Conservation (phyloP, 2,797 vertebrate species). For the Poeciliopsis presidionis region DNA sequence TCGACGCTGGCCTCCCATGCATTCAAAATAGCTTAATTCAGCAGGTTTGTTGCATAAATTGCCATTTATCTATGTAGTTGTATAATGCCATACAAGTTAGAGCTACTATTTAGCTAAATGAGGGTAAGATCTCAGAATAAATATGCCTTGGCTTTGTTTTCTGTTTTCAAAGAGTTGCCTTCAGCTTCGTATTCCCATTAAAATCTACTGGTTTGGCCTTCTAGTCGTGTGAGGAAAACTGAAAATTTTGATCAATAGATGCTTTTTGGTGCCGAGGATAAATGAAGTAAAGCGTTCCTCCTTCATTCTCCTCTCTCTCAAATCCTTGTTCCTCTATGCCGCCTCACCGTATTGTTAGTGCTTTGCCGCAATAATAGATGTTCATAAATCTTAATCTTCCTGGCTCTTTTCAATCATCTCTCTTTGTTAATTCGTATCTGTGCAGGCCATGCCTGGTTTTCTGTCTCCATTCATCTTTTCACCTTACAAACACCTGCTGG, state of each 20-base stretch:
- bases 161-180: slow-evolving; percentile 12
- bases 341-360: slow-evolving; percentile 21
- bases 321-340: not conserved
- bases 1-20: slow-evolving; percentile 67
- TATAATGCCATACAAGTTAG: slow-evolving; percentile 54
- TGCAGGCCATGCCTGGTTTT: slow-evolving; percentile 37
- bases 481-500: slow-evolving; percentile 53
- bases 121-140: slow-evolving; percentile 48
- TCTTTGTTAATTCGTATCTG: slow-evolving; percentile 50
- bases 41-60: slow-evolving; percentile 71
- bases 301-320: slow-evolving; percentile 7
- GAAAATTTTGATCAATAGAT: slow-evolving; percentile 20
- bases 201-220: slow-evolving; percentile 10
- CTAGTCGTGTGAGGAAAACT: not conserved
- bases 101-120: slow-evolving; percentile 60
- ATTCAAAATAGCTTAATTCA: slow-evolving; percentile 68
- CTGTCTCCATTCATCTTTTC: slow-evolving; percentile 41
- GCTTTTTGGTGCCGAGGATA: slow-evolving; percentile 17
- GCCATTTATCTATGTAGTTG: slow-evolving; percentile 21
- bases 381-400: slow-evolving; percentile 60
- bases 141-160: slow-evolving; percentile 38
- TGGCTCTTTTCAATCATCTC: slow-evolving; percentile 58
- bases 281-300: slow-evolving; percentile 19
- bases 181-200: slow-evolving; percentile 14
- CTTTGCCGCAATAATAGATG: slow-evolving; percentile 62